Base-by-base conservation (phyloP, 2,888 invertebrate genomes). In the Eupithecia insigniata region DNA sequence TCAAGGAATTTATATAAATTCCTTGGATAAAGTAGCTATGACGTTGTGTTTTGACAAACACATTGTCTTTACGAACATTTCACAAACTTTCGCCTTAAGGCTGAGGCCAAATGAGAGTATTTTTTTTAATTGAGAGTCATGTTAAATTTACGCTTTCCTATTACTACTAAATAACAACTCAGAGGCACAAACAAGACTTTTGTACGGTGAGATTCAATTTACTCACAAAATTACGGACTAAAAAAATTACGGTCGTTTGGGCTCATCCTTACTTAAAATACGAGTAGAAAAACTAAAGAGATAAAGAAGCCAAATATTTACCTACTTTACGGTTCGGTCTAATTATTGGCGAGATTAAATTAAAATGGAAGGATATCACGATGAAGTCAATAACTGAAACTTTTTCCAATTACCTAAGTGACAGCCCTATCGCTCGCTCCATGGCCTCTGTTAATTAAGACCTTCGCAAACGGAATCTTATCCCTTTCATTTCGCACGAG, bases 371-470 rank as follows among this genome's bases (percentile, higher is more conserved):
- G 18, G 46, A n/a, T 55, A 26, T 55, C 26, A 26, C 16, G 43
- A 51, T 14, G 46, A 60, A 26, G n/a, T 64, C 32, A 36, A n/a
- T 65, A 36, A 39, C 28, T 28, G 22, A 71, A 76, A 75, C 65
- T 76, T 79, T 79, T 72, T 68, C 65, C 72, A 78, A 77, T 76
- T 76, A 69, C 67, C 39, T 55, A 55, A 61, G 67, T 66, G 69
- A 70, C 87, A 87, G 78, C 90, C 88, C 88, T 89, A 79, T 73
- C 76, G 74, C 73, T 79, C 83, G 84, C 83, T 83, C 83, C 86
- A 82, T 90, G 90, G 90, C 88, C 91, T 91, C 92, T 91, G 92
- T 92, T 93, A 93, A 93, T 93, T 93, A 93, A 92, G 91, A 86
- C 89, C 88, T 90, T 90, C 92, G 93, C 92, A 93, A 92, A 92